Evolutionary conservation across 2,797 vertebrate genomes (phyloP).

Genomic region (Myripristis murdjan): DNA sequence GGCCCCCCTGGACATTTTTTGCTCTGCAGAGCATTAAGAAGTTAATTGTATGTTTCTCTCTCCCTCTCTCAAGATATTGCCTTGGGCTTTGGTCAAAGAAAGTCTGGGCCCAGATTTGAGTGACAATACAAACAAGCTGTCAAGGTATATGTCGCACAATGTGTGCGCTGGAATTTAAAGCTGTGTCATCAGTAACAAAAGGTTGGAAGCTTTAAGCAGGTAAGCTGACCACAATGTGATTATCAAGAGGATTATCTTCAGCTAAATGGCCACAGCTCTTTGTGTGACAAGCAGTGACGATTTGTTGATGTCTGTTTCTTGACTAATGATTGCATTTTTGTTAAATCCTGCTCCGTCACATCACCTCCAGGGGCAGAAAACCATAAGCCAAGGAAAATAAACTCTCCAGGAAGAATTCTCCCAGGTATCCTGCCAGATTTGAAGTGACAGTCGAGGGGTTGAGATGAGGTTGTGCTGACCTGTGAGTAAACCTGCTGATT

Average conservation of each 20-base stretch:
- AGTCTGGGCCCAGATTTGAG: constrained; percentile 53
- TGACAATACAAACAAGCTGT: constrained; percentile 70
- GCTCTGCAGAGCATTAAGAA: constrained; percentile 49
- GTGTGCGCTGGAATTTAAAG: constrained; percentile 44
- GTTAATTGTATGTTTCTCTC: constrained; percentile 65
- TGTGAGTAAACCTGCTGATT: constrained; percentile 35
- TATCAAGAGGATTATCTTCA: constrained; percentile 48
- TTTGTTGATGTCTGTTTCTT: constrained; percentile 38
- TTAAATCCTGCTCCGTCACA: constrained; percentile 38
- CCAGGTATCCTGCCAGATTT: constrained; percentile 15
- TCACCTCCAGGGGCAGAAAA: constrained; percentile 24
- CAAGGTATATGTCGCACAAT: constrained; percentile 36
- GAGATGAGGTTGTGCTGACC: constrained; percentile 1
- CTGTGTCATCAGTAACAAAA: constrained; percentile 11
- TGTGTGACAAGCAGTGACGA: constrained; percentile 34
- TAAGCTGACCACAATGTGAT: constrained; percentile 31
- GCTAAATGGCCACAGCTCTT: constrained; percentile 23
- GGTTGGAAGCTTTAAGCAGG: constrained; percentile 46
- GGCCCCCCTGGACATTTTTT: constrained; percentile 30
- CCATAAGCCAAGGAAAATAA: constrained; percentile 16
- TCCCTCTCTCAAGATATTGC: constrained; percentile 44
- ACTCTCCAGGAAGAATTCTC: not conserved
- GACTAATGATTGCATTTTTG: constrained; percentile 41
- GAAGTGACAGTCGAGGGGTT: constrained; percentile 24
- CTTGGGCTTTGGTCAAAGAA: constrained; percentile 61